Base-by-base conservation (phyloP, 2,888 invertebrate genomes). In the Drosophila pseudotakahashii region DNA sequence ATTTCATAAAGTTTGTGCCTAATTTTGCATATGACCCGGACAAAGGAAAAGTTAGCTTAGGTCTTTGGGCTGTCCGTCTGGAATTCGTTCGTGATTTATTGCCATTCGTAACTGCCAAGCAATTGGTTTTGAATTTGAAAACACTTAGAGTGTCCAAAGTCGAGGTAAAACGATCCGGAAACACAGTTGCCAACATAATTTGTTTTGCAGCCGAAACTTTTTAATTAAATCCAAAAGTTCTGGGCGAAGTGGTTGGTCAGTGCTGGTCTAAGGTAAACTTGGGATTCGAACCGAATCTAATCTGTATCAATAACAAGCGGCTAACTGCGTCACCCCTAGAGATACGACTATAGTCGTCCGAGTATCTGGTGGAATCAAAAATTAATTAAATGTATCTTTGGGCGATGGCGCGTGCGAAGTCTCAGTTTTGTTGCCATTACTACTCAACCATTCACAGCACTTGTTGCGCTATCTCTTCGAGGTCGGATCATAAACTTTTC, bases 171-270 rank as follows among this genome's bases (percentile, higher is more conserved):
- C 44, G 47, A 69, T 23, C 32, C 39, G 48, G 36, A 45, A 50
- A 44, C 51, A 48, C 44, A 67, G 41, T 55, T 55, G 10, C 36
- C 7, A 36, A 53, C 60, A 66, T 36, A 41, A 78, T 50, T 67
- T 62, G 42, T 32, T 50, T 47, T 66, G 55, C 69, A 63, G 26
- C 10, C 23, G 7, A 47, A 60, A 83, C 73, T 64, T 86, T 83
- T 83, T 86, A 86, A 86, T 86, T 80, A 76, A 80, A 76, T 45
- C 50, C 34, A 73, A 71, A 73, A 73, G 60, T 76, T 52, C 32
- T 23, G 30, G 41, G 30, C 48, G 41, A 64, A 76, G 48, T 50
- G 62, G 64, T 41, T 19, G 19, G 19, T 19, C 52, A 53, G 34
- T 37, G 51, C 9, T 10, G 34, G 30, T 19, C 37, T 16, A 30